A percentile compares a stretch with the other conserved stretches of the same genome.
These are phyloP conservation scores for Ammodramus savannarum DNA, from an alignment of 2,113 vertebrate species.

Conservation along the genomic window DNA sequence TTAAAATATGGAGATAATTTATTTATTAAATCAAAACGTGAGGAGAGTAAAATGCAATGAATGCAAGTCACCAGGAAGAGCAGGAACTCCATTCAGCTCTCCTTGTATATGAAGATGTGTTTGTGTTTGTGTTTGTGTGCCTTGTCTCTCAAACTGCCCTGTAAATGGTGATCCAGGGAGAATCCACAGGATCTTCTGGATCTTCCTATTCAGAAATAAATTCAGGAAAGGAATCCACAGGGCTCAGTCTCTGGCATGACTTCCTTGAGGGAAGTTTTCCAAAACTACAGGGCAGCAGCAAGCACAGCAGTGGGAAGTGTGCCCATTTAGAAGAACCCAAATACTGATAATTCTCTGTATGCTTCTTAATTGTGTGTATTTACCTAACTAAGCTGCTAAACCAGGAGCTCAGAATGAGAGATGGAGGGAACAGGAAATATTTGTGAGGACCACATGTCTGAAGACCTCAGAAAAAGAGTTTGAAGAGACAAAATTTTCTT, in stretches of 20 bases:
- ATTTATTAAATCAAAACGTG: neutral
- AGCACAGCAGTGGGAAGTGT: neutral
- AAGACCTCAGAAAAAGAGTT: neutral
- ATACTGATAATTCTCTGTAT: neutral
- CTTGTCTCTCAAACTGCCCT: neutral
- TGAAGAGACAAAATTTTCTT: neutral
- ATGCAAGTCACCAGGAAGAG: neutral
- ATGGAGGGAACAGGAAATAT: neutral
- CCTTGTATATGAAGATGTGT: accelerated
- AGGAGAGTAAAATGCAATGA: neutral
- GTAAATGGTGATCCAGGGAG: neutral
- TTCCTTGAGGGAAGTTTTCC: neutral
- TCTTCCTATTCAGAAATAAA: neutral
- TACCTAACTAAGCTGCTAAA: neutral
- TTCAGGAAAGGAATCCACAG: neutral
- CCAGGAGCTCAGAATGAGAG: neutral
- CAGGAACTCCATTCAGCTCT: neutral
- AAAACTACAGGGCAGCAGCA: neutral
- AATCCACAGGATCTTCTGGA: neutral
- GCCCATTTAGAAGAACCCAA: neutral
- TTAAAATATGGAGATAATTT: neutral
- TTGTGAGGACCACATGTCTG: neutral
- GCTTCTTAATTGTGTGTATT: neutral
- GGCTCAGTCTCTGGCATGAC: neutral
- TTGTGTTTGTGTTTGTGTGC: accelerated